Percentiles rank a stretch among this genome's conserved stretches.
Conservation (phyloP, 92 coral and sea anemone genomes). For the Zoanthus sansibaricus region DNA sequence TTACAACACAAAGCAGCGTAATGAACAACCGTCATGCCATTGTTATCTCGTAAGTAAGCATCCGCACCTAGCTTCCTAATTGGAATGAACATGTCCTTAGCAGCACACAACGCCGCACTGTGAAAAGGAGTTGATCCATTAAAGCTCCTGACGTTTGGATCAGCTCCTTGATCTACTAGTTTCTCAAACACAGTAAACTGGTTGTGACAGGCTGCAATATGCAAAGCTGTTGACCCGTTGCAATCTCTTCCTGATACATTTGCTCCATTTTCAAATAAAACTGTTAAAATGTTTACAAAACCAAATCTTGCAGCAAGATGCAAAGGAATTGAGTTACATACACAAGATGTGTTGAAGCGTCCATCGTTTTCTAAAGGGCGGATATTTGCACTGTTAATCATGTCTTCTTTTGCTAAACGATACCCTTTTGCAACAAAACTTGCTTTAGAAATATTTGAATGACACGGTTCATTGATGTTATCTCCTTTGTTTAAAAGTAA, state of each 20-base stretch:
- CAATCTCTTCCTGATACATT: background rate
- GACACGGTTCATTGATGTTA: background rate
- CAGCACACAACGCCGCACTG: conserved; percentile 58
- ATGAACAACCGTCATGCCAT: conserved; percentile 11
- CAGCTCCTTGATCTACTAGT: conserved; percentile 41
- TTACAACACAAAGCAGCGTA: background rate
- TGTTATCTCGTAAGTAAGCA: conserved; percentile 13
- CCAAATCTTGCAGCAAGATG: conserved; percentile 38
- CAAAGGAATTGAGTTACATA: background rate
- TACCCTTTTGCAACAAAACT: no score
- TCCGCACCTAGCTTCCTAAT: conserved; percentile 1
- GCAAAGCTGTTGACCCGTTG: conserved; percentile 58
- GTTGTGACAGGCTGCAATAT: conserved; percentile 57
- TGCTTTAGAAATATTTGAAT: background rate
- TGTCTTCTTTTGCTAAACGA: no score
- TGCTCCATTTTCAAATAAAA: conserved; percentile 3
- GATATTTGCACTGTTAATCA: background rate
- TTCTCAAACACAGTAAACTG: conserved; percentile 8
- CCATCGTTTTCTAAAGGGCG: conserved; percentile 5
- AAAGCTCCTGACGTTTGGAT: conserved; percentile 33
- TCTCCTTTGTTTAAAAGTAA: background rate
- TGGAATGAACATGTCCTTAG: background rate
- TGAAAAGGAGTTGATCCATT: conserved; percentile 71
- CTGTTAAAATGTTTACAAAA: background rate
- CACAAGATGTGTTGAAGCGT: background rate